phyloP scores from a whole-genome alignment of 2,888 invertebrate genomes.

The Apocheima hispidaria region DNA sequence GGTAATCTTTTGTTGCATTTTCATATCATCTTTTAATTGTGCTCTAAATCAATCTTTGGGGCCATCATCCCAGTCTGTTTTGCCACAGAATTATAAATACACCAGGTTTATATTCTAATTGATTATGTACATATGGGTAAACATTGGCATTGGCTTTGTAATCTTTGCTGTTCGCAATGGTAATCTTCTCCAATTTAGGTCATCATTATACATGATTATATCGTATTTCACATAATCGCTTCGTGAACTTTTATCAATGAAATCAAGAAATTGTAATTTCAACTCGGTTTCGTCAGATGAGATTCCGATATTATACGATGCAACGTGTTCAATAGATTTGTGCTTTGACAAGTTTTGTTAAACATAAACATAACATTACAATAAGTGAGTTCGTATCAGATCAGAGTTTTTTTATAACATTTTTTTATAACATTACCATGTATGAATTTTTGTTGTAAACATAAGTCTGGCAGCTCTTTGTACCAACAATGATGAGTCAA shows the following conservation, averaged over 20 bases:
- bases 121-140: background rate
- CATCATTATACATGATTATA: background rate
- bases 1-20: too few relatives aligned
- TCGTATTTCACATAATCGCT: background rate
- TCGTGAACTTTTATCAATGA: background rate
- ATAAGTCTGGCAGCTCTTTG: background rate
- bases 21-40: too few relatives aligned
- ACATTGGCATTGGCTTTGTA: background rate
- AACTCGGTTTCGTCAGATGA: background rate
- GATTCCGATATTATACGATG: background rate
- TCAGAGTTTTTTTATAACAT: too few relatives aligned
- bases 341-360: background rate
- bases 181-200: background rate
- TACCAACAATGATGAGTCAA: conserved; percentile 6
- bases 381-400: too few relatives aligned
- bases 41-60: too few relatives aligned
- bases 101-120: background rate
- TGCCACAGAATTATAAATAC: background rate
- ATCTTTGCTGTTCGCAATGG: background rate
- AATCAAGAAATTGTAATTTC: background rate
- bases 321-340: background rate
- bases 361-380: background rate
- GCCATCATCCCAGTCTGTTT: too few relatives aligned
- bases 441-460: background rate
- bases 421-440: too few relatives aligned